Evolutionary conservation across 2,113 vertebrate species (phyloP), one percentile per base, ranked within the genome.

Genomic region (Ciconia maguari): DNA sequence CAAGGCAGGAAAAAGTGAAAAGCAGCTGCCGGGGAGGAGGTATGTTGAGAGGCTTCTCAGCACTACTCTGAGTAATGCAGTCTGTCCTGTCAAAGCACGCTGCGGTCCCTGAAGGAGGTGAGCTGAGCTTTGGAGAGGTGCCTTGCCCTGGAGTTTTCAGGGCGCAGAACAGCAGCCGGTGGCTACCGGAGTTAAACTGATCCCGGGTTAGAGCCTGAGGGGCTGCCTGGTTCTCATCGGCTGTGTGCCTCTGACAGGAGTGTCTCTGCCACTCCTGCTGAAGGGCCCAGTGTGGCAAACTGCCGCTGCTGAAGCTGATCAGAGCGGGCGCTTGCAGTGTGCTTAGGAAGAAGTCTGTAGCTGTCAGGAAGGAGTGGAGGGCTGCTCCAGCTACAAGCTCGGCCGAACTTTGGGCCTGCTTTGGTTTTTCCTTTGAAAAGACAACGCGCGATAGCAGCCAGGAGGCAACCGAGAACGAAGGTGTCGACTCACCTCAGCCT

Each of bases 241-340:
- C 34, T 7, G 25, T 2, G 7, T 12, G 34, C 2, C 2, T 6
- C 34, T 2, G 26, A 8, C 46, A 44, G 58, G 10, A 2, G 44
- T 0, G 2, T 6, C 49, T 34, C 3, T 26, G 36, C 32, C 0
- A 3, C 24, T 61, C 34, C 29, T 7, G 13, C 8, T 18, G 21
- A 42, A 49, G 25, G 41, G 57, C 30, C 20, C 49, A 9, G 44
- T 2, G 6, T 25, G 38, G 58, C 62, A 20, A 60, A 36, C 26
- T 2, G 51, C 44, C 38, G 16, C 13, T 27, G 2, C 11, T 0
- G 12, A 15, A 36, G 34, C 26, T 7, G 65, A 7, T 26, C 4
- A 2, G 20, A 41, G 30, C n/a, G 9, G 26, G n/a, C 69, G 54
- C 58, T 42, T 10, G 49, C 22, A 41, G 46, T 1, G 9, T 6